Evolutionary conservation across 2,888 invertebrate genomes (phyloP).

Genomic region (Agrotis puta): DNA sequence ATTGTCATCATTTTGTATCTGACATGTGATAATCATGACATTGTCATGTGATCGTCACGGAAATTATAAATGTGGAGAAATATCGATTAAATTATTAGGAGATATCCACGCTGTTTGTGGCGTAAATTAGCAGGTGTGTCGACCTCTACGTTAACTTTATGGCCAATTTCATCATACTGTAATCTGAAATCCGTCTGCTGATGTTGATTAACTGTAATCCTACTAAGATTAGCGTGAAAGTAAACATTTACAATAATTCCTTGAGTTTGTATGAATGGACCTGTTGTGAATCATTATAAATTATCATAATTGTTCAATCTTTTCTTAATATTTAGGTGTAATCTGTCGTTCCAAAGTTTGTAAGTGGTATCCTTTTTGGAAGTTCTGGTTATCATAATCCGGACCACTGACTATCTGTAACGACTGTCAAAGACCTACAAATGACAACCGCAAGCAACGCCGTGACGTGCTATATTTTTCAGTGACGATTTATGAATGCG

Average conservation of each 20-base stretch:
- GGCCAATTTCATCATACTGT: constrained; percentile 1
- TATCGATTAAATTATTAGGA: neutral
- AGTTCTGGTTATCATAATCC: too few species aligned
- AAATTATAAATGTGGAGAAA: neutral
- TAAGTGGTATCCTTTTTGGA: too few species aligned
- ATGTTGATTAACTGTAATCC: constrained; percentile 25
- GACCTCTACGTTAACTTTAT: constrained; percentile 5
- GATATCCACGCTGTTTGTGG: neutral
- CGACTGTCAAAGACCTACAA: neutral
- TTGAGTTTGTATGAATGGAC: neutral
- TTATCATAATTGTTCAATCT: neutral
- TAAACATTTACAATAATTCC: neutral
- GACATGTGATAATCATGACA: neutral
- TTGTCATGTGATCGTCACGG: neutral
- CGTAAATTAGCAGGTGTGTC: constrained; percentile 2
- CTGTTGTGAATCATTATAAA: neutral
- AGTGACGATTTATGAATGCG: neutral
- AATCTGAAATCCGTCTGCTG: constrained; percentile 29
- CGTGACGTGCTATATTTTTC: neutral
- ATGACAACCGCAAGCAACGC: neutral
- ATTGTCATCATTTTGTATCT: neutral
- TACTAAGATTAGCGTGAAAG: neutral
- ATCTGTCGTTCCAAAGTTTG: too few species aligned
- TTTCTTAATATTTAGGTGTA: rapidly evolving
- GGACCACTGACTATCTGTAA: neutral